Percentiles rank a stretch among this genome's conserved stretches.
phyloP scores from a whole-genome alignment of 2,888 invertebrate genomes.

The Himalopsyche japonica region DNA sequence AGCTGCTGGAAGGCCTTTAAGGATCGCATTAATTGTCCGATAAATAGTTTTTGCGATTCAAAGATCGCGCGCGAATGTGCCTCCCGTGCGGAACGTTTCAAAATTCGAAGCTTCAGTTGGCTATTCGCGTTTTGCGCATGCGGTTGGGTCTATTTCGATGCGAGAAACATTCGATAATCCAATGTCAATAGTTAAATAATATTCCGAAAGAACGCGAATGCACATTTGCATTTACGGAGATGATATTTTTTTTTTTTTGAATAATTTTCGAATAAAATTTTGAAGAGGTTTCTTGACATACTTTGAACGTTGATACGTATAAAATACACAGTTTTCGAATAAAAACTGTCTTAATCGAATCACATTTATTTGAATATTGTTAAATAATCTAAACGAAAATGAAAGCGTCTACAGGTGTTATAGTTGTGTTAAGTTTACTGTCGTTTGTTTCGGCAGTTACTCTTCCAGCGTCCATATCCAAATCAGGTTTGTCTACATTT shows the following conservation, averaged over 20 bases:
- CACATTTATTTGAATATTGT: neutral
- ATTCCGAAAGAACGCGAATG: neutral
- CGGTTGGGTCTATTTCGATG: slow-evolving; percentile 22
- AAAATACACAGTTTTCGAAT: neutral
- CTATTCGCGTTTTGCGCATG: slow-evolving; percentile 35
- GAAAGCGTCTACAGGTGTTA: slow-evolving; percentile 8
- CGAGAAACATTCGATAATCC: neutral
- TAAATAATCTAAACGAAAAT: slow-evolving; percentile 18
- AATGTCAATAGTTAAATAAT: neutral
- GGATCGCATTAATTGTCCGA: neutral
- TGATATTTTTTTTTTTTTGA: neutral
- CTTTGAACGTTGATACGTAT: neutral
- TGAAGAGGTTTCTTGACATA: neutral
- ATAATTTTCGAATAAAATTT: neutral
- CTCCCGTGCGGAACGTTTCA: slow-evolving; percentile 8
- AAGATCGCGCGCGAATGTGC: slow-evolving; percentile 8
- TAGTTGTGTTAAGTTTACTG: slow-evolving; percentile 15
- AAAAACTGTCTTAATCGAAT: neutral
- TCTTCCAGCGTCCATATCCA: slow-evolving; percentile 28
- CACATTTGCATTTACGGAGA: neutral
- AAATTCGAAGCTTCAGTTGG: slow-evolving; percentile 31
- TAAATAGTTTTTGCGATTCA: neutral
- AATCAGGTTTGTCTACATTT: slow-evolving; percentile 35
- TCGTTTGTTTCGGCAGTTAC: slow-evolving; percentile 17
- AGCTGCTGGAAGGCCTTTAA: slow-evolving; percentile 9